Evolutionary conservation across 1,140 invertebrate species (phyloP).

Genomic region (Pinna nobilis): DNA sequence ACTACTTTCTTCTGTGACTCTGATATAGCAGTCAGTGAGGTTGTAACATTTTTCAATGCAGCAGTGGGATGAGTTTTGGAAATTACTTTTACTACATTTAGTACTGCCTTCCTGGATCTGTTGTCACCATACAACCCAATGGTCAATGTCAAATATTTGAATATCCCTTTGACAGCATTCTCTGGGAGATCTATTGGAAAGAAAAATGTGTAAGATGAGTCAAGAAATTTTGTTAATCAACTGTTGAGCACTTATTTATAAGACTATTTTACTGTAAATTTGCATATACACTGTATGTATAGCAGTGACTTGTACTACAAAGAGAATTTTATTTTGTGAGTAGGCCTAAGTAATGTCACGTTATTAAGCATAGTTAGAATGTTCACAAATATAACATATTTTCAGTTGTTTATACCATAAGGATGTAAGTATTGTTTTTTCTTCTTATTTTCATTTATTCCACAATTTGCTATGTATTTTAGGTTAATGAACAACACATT

Average conservation of each 20-base stretch:
- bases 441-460: no score
- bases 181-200: constrained; percentile 83
- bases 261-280: not conserved
- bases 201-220: not conserved
- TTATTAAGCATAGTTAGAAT: constrained; percentile 1
- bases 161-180: constrained; percentile 85
- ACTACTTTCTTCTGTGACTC: constrained; percentile 76
- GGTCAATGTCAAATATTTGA: constrained; percentile 83
- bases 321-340: not conserved
- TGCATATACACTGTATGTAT: not conserved
- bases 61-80: constrained; percentile 81
- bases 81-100: constrained; percentile 81
- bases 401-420: no score
- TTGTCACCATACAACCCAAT: constrained; percentile 86
- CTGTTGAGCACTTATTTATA: not conserved
- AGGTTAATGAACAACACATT: no score
- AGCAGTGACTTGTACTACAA: not conserved
- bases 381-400: no score
- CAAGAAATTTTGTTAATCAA: not conserved
- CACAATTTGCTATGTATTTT: no score
- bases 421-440: no score
- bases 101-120: constrained; percentile 84
- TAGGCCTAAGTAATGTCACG: constrained; percentile 6
- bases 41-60: constrained; percentile 82
- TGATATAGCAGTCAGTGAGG: constrained; percentile 79